Conservation (phyloP, 2,888 invertebrate genomes). For the Lamellibrachia satsuma region DNA sequence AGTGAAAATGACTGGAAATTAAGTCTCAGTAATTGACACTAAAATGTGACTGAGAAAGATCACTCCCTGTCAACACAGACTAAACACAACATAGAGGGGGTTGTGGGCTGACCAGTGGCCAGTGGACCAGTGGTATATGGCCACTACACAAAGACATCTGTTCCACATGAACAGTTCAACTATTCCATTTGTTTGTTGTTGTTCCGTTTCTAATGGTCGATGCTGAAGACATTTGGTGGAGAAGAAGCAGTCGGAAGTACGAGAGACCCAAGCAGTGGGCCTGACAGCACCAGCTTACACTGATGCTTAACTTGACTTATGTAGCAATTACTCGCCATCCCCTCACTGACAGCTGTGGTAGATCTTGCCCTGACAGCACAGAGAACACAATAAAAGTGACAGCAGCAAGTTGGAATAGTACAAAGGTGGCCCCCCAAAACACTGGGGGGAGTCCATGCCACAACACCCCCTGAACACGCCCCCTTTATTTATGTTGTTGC, state of each 20-base stretch:
- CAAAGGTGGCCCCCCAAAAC: neutral
- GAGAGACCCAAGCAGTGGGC: neutral
- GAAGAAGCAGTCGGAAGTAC: neutral
- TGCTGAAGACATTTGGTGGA: neutral
- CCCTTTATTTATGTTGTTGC: neutral
- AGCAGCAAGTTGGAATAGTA: neutral
- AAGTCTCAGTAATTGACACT: neutral
- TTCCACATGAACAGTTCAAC: neutral
- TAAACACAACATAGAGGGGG: neutral
- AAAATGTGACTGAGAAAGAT: neutral
- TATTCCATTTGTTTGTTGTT: conserved; percentile 10
- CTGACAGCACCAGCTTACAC: neutral
- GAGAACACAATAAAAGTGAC: neutral
- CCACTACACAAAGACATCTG: neutral
- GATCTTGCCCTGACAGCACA: neutral
- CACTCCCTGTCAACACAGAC: neutral
- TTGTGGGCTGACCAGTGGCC: neutral
- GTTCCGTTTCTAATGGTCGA: neutral
- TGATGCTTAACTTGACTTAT: neutral
- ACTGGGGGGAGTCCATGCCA: neutral
- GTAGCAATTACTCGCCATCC: neutral
- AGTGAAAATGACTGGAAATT: too few relatives aligned
- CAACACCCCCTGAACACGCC: neutral
- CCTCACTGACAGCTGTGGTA: neutral
- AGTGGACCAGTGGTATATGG: neutral